Evolutionary conservation across 2,113 vertebrate genomes (phyloP).

Genomic region (Actenoides lindsayi): DNA sequence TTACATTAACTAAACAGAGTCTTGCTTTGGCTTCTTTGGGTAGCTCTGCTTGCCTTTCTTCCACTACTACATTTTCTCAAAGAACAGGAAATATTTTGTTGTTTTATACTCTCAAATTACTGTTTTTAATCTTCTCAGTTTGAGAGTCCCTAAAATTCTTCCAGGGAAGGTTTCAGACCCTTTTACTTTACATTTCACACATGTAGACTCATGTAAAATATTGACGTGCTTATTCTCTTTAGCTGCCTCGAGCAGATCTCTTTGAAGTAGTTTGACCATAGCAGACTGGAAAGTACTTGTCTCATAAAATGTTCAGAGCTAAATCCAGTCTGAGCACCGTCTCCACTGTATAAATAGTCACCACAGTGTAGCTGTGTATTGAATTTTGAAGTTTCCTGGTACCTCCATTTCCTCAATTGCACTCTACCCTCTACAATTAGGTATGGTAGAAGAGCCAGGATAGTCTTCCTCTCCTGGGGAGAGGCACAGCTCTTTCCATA

Average conservation of each 20-base stretch:
- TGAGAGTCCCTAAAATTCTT: not conserved
- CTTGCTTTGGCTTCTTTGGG: not conserved
- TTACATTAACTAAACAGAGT: not conserved
- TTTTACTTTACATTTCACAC: not conserved
- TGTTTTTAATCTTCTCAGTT: not conserved
- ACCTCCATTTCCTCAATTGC: not conserved
- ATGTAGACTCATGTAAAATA: not conserved
- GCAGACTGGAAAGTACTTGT: slow-evolving; percentile 12
- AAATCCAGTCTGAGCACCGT: not conserved
- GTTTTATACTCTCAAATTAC: not conserved
- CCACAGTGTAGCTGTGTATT: not conserved
- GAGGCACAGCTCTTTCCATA: not conserved
- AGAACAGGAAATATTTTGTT: not conserved
- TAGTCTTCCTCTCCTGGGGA: not conserved
- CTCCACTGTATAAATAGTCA: not conserved
- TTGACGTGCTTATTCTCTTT: not conserved
- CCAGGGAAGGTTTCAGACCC: not conserved
- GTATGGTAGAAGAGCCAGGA: not conserved
- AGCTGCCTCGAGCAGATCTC: not conserved
- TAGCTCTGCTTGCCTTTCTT: not conserved
- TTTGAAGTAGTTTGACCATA: not conserved
- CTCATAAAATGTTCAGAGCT: not conserved
- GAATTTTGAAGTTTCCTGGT: slow-evolving; percentile 23
- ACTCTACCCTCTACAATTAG: not conserved
- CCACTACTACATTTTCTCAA: not conserved